These are phyloP conservation scores for Bombus turneri DNA, from an alignment of 1,140 invertebrate genomes.

Conservation along the genomic window DNA sequence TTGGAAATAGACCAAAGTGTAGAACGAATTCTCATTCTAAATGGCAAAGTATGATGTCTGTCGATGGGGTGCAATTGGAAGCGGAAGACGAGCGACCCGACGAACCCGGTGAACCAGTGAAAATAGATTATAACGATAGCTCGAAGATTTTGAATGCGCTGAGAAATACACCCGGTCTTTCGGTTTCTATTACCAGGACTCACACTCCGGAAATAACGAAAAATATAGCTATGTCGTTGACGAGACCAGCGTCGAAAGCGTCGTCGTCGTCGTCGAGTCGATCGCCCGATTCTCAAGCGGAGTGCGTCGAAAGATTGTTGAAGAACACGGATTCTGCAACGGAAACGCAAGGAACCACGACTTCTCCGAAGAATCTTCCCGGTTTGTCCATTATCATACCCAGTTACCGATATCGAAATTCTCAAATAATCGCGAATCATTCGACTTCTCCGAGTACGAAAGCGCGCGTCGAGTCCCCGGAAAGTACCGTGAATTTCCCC, in stretches of 20 bases:
- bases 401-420: constrained; percentile 62
- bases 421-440: constrained; percentile 32
- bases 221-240: not conserved
- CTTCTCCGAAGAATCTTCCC: constrained; percentile 56
- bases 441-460: constrained; percentile 60
- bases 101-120: constrained; percentile 54
- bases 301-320: constrained; percentile 59
- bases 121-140: constrained; percentile 67
- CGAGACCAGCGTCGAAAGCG: constrained; percentile 61
- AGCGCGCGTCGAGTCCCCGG: constrained; percentile 72
- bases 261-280: constrained; percentile 70
- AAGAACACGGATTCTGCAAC: constrained; percentile 42
- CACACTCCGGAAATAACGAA: constrained; percentile 56
- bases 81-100: constrained; percentile 53
- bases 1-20: constrained; percentile 33
- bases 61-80: constrained; percentile 16
- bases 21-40: constrained; percentile 19
- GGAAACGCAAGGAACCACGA: not conserved
- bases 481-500: constrained; percentile 72
- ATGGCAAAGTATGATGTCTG: constrained; percentile 12
- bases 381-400: constrained; percentile 73
- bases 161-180: constrained; percentile 76
- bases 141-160: constrained; percentile 75
- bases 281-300: constrained; percentile 77
- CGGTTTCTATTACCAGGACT: constrained; percentile 73